These are phyloP conservation scores for Blastobasis adustella DNA, from an alignment of 2,888 invertebrate genomes.

Conservation along the genomic window DNA sequence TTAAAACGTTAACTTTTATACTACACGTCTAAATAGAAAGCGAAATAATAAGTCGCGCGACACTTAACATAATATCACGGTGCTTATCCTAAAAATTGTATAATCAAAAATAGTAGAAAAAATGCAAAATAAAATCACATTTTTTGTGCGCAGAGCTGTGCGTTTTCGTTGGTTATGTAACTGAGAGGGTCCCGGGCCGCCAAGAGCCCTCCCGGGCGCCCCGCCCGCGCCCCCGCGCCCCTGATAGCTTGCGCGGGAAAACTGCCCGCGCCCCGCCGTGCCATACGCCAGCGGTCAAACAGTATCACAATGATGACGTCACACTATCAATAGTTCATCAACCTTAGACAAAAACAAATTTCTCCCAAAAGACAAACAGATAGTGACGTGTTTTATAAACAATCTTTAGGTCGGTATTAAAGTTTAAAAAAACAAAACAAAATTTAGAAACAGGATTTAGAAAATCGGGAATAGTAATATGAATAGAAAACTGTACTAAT, in stretches of 20 bases:
- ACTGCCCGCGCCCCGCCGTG: neutral
- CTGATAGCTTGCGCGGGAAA: constrained; percentile 15
- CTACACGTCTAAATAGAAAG: constrained; percentile 47
- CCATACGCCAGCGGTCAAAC: too few species aligned
- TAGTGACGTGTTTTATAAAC: too few species aligned
- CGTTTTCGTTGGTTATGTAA: constrained; percentile 68
- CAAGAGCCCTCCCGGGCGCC: constrained; percentile 23
- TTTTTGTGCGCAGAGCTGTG: constrained; percentile 74
- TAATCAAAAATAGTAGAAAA: constrained; percentile 68
- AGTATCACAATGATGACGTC: too few species aligned
- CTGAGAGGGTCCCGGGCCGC: constrained; percentile 53
- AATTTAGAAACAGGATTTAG: too few species aligned
- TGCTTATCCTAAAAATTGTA: constrained; percentile 67
- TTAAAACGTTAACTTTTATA: constrained; percentile 27
- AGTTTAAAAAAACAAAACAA: too few species aligned
- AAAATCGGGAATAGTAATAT: too few species aligned
- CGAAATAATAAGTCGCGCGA: constrained; percentile 50
- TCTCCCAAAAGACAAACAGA: too few species aligned
- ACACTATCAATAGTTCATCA: too few species aligned
- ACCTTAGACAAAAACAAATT: too few species aligned
- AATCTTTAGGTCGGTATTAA: too few species aligned
- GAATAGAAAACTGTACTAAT: too few species aligned
- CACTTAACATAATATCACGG: constrained; percentile 60
- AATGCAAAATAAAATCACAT: constrained; percentile 69
- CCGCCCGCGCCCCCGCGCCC: constrained; percentile 6